Percentiles rank a stretch among this genome's conserved stretches.
These are phyloP conservation scores for Temnothorax curvispinosus DNA, from an alignment of 1,140 invertebrate genomes.

Conservation along the genomic window DNA sequence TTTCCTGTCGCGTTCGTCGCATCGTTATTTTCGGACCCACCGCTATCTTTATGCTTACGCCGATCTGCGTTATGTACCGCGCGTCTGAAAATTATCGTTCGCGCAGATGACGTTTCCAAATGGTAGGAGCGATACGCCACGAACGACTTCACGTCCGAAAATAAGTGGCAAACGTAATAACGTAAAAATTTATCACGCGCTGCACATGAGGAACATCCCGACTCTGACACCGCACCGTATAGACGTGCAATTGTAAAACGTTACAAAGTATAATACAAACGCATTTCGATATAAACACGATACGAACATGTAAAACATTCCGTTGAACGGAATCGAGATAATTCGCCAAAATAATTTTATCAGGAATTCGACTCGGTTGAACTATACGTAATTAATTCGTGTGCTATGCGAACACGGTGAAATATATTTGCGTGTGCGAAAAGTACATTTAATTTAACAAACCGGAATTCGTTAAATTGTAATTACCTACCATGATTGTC, in stretches of 20 bases:
- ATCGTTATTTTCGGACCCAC: constrained; percentile 64
- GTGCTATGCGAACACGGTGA: neutral
- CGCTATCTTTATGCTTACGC: constrained; percentile 26
- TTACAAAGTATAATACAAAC: neutral
- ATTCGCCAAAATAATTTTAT: neutral
- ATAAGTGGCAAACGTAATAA: constrained; percentile 51
- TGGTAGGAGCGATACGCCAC: neutral
- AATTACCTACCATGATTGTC: neutral
- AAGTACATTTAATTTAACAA: neutral
- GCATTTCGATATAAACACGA: neutral
- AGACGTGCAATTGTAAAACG: neutral
- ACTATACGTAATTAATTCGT: neutral
- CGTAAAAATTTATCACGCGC: constrained; percentile 24
- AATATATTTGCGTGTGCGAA: neutral
- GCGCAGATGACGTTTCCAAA: neutral
- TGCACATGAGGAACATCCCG: neutral
- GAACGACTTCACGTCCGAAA: constrained; percentile 57
- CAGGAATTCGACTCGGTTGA: neutral
- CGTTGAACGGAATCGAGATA: neutral
- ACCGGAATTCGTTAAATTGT: neutral
- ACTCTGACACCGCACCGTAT: neutral
- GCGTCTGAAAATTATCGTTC: constrained; percentile 33
- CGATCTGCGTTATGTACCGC: neutral
- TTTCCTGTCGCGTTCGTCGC: constrained; percentile 53
- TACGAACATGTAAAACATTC: neutral